Base-by-base conservation (phyloP, 2,113 vertebrate species). In the Nibea albiflora region DNA sequence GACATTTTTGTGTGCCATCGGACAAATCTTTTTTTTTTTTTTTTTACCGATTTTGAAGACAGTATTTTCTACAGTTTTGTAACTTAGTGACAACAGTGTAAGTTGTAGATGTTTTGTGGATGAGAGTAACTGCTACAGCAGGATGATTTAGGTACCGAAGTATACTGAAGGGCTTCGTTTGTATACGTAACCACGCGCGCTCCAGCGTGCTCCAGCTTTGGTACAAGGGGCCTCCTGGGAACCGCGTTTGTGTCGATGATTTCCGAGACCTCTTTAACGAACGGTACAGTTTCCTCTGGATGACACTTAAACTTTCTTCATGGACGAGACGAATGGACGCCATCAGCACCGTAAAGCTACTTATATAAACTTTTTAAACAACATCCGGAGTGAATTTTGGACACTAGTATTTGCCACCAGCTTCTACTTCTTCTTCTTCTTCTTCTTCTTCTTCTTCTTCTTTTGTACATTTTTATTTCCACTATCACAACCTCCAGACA, bases 41-140 rank as follows among this genome's bases (percentile, higher is more conserved):
- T 52, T 78, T 58, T 14, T 28, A 77, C 53, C 17, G 68, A 61
- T 76, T 77, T 69, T 60, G 77, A 64, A 73, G 17, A 79, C 78
- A 71, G 86, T 81, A 53, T 84, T 90, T 81, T 76, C 72, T 86
- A 80, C 85, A 62, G 46, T 83, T 83, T 70, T 80, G 3, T 74
- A 66, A 61, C 47, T 22, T 78, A 73, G 83, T 64, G 50, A 76
- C 31, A 63, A 42, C 35, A 17, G 47, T 81, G 66, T 79, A 39
- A 67, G 47, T 39, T 70, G 67, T 88, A 80, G 73, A 62, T 50
- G 17, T 80, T 49, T 49, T 62, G 22, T 84, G 78, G 74, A 54
- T 26, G 73, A 60, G 31, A 67, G 52, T 20, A 56, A 69, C 31
- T n/a, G 3, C 65, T 26, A 46, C 76, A 78, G 53, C 60, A 54